Base-by-base conservation (phyloP, 2,888 invertebrate species). In the Odontocolon sp. region DNA sequence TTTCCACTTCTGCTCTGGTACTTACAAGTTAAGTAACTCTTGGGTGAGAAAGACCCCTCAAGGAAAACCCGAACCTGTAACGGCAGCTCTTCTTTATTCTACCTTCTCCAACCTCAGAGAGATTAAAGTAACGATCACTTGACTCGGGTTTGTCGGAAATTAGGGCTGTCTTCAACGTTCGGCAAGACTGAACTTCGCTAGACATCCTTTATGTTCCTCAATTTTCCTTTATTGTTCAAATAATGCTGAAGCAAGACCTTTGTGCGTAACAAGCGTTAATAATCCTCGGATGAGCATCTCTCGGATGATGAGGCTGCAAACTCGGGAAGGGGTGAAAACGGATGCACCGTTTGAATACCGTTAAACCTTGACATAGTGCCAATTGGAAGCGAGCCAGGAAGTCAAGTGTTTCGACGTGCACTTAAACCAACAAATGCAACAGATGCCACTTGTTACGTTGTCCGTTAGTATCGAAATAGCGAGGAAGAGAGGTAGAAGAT, bases 361-460 rank as follows among this genome's bases (percentile, higher is more conserved):
- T 71, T 64, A 72, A 77, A 76, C 36, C 67, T 81, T 84, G 86
- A 86, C 82, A 83, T 79, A 82, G 80, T 82, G 89, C 88, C 89
- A 89, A 88, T 87, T 90, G 89, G 89, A 87, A 83, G 70, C 71
- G 78, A 80, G 89, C 89, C 89, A 89, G 83, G 81, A 82, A 84
- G 85, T 84, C 84, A 83, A 88, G 84, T 86, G 84, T 86, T 85
- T 86, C 83, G 83, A 61, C 23, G 77, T 70, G 81, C 82, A 83
- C 85, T 85, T 86, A 84, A 83, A 83, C 77, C 85, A 83, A 84
- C 82, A 79, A 86, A 87, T 81, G 89, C 89, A 89, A 89, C 89
- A 89, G 89, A 87, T 88, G 85, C 87, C 87, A 89, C 89, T 89
- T 89, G 89, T 89, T 87, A 88, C 87, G 81, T 86, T 86, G 68